Evolutionary conservation across 1,140 invertebrate species (phyloP), one percentile per base, ranked within the genome.

Genomic region (Venturia canescens): DNA sequence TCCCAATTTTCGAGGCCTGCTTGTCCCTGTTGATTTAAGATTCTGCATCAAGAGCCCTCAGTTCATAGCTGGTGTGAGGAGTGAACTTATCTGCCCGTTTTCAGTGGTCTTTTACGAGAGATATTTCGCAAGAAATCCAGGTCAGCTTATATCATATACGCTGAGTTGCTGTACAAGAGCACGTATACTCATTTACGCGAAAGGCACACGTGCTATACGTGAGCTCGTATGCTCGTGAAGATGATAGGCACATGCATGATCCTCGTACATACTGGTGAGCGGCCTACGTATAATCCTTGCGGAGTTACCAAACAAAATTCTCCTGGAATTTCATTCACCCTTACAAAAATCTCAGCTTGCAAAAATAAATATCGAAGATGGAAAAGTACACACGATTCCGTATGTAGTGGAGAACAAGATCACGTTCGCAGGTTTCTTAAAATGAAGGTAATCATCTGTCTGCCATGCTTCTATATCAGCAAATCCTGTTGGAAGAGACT

Each of bases 111-210:
- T 15, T 50, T 26, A n/a, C n/a, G 83, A 84, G 86, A 86, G 80
- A 21, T 3, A 34, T 34, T 34, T 34, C 31, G 9, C 31, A 60
- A 38, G 83, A 86, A 89, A 86, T 87, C 84, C 31, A 3, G 86
- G 86, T 86, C 84, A 87, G 89, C 89, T 89, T 88, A 85, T 91
- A 91, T 90, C 91, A 91, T 91, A 91, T 91, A 90, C 90, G 90
- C 90, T 91, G 90, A 91, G 87, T 91, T 86, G 89, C 83, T 88
- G 50, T 63, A 75, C 77, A 75, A 84, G 86, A 87, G 90, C 90
- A 90, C 90, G 87, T 90, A 90, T 87, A 86, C 82, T 86, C 89
- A 90, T 90, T 91, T 90, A 88, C 86, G 88, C 87, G 84, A 81
- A 78, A 69, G 82, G 84, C 84, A 80, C 79, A 83, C 78, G 87